These are phyloP conservation scores for Eulemur macaco DNA, from an alignment of 2,113 vertebrate species.

Conservation along the genomic window DNA sequence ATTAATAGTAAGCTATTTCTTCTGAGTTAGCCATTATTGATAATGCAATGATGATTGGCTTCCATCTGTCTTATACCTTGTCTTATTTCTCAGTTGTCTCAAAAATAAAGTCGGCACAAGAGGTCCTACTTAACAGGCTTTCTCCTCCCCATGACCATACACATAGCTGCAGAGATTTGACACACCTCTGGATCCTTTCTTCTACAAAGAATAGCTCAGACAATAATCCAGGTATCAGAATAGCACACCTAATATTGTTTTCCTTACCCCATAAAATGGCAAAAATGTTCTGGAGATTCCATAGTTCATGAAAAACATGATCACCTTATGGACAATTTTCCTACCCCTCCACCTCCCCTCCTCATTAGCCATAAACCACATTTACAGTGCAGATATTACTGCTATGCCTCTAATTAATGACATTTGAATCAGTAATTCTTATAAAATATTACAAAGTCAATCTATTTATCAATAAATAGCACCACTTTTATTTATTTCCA, in stretches of 20 bases:
- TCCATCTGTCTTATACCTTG: not conserved
- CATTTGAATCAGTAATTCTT: not conserved
- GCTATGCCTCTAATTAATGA: not conserved
- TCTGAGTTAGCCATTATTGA: not conserved
- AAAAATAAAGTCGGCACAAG: not conserved
- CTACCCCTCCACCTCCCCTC: not conserved
- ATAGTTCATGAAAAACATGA: not conserved
- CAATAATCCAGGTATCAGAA: not conserved
- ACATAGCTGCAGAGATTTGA: not conserved
- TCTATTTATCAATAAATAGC: not conserved
- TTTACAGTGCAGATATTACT: not conserved
- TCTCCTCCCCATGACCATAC: not conserved
- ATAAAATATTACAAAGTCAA: not conserved
- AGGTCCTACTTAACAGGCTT: not conserved
- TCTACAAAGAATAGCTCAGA: not conserved
- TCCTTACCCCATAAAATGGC: not conserved
- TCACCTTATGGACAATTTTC: not conserved
- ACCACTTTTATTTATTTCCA: not conserved
- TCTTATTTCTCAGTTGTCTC: not conserved
- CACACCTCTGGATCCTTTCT: not conserved
- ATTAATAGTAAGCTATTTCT: not conserved
- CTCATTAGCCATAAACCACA: not conserved
- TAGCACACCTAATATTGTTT: not conserved
- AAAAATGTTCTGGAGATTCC: not conserved
- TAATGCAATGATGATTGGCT: not conserved